Evolutionary conservation across 2,797 vertebrate species (phyloP).

Genomic region (Paratrypauchen microcephalus): DNA sequence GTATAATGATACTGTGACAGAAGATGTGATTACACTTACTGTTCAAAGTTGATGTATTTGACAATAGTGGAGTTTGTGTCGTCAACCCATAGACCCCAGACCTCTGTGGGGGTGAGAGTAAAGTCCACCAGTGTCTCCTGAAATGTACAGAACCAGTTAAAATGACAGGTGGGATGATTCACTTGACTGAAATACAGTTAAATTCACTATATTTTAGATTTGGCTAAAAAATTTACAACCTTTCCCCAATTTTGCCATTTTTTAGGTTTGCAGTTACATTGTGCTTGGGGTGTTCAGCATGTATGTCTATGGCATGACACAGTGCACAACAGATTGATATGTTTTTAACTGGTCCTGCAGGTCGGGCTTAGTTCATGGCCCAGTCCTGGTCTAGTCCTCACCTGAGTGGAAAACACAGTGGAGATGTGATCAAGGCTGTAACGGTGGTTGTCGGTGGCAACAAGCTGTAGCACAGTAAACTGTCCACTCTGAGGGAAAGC

Average conservation of each 20-base stretch:
- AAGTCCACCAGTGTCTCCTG: conserved; percentile 93
- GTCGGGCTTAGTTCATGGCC: too few relatives aligned
- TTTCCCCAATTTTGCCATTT: too few relatives aligned
- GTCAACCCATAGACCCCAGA: conserved; percentile 93
- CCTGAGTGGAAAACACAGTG: conserved; percentile 67
- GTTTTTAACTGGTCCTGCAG: too few relatives aligned
- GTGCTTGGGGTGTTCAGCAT: too few relatives aligned
- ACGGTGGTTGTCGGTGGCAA: conserved; percentile 83
- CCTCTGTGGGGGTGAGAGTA: conserved; percentile 85
- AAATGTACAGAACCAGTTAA: neutral
- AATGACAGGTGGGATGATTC: too few relatives aligned
- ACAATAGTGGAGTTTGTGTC: conserved; percentile 85
- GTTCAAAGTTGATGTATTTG: conserved; percentile 94
- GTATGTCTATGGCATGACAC: too few relatives aligned
- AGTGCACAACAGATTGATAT: too few relatives aligned
- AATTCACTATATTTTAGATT: too few relatives aligned
- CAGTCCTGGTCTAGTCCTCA: conserved; percentile 56
- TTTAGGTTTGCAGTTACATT: too few relatives aligned
- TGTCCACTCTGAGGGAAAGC: conserved; percentile 84
- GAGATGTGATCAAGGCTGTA: conserved; percentile 93
- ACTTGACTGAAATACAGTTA: too few relatives aligned
- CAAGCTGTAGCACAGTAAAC: conserved; percentile 91
- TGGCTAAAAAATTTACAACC: too few relatives aligned
- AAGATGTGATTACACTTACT: conserved; percentile 76
- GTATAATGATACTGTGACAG: neutral